A percentile compares a stretch with the other conserved stretches of the same genome.
Conservation (phyloP, 2,797 vertebrate genomes). For the Odontamblyopus lacepedii region DNA sequence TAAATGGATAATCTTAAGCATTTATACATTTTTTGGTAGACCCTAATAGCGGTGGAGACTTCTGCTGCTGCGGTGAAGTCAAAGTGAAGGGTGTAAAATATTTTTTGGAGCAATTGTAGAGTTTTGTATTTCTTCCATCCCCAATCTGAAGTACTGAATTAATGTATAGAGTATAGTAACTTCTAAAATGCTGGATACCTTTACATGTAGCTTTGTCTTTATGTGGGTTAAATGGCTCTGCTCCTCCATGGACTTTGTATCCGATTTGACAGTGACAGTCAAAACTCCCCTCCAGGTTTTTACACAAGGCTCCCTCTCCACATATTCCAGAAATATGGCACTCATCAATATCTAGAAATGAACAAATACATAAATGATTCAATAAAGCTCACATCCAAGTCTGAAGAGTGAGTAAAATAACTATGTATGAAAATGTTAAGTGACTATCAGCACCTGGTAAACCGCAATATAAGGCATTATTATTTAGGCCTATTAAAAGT, state of each 20-base stretch:
- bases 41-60: too few species aligned
- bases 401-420: not conserved
- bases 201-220: constrained; percentile 73
- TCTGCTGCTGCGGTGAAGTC: too few species aligned
- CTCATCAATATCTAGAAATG: constrained; percentile 84
- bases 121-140: not conserved
- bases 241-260: constrained; percentile 76
- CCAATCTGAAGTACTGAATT: not conserved
- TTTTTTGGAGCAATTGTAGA: not conserved
- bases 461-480: too few species aligned
- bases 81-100: too few species aligned
- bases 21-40: too few species aligned
- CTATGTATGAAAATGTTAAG: not conserved
- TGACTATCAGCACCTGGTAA: too few species aligned
- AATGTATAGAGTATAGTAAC: not conserved
- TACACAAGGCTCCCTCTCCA: constrained; percentile 80
- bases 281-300: constrained; percentile 84
- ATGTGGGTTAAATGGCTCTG: constrained; percentile 72
- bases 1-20: too few species aligned
- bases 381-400: not conserved
- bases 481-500: too few species aligned
- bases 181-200: constrained; percentile 65
- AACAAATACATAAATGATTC: not conserved
- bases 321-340: constrained; percentile 79
- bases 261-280: constrained; percentile 85